Conservation (phyloP, 92 coral and sea anemone genomes). For the Phymanthus crucifer region DNA sequence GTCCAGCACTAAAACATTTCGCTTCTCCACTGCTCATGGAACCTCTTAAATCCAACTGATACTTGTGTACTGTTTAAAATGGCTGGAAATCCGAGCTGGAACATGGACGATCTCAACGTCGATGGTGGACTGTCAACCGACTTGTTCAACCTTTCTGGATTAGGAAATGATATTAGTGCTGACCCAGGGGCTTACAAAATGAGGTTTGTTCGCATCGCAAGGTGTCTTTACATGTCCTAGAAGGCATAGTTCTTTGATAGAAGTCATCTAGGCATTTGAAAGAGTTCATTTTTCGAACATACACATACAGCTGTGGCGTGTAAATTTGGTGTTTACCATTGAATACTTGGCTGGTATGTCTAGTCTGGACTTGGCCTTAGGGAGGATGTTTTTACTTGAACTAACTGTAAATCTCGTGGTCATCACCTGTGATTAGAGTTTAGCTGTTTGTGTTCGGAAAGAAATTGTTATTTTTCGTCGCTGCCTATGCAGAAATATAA, state of each 20-base stretch:
- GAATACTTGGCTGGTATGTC: background rate
- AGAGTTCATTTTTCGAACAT: background rate
- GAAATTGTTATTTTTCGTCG: background rate
- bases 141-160: constrained; percentile 87
- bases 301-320: background rate
- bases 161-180: constrained; percentile 82
- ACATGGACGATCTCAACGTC: constrained; percentile 70
- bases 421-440: background rate
- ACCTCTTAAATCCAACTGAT: background rate
- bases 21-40: background rate
- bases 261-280: background rate
- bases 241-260: background rate
- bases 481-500: background rate
- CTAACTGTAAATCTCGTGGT: background rate
- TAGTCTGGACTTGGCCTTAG: background rate
- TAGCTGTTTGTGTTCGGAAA: background rate
- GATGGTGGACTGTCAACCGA: constrained; percentile 85
- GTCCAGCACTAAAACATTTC: background rate
- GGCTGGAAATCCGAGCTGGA: constrained; percentile 76
- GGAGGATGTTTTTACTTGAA: background rate
- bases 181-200: constrained; percentile 87
- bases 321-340: background rate
- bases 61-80: constrained; percentile 11
- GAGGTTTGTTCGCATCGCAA: constrained; percentile 55
- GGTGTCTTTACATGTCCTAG: background rate